Base-by-base conservation (phyloP, 2,888 invertebrate genomes). In the Drosophila nr. perissopoda region DNA sequence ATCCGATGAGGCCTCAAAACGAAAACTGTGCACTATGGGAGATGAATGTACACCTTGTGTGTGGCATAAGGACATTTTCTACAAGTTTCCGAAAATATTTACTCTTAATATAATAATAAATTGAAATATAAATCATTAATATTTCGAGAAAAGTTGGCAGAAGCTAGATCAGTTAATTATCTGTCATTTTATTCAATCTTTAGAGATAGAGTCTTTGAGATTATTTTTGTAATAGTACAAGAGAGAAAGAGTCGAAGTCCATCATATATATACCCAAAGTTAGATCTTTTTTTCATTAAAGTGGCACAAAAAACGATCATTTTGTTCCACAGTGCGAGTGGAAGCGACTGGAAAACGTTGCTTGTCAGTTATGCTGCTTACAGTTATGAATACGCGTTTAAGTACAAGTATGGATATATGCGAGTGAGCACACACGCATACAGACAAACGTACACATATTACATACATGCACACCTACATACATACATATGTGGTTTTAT, bases 331-430 rank as follows among this genome's bases (percentile, higher is more conserved):
- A 11, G 52, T 64, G 36, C 25, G 25, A 52, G 73, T 80, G 66
- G 69, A 76, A 68, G 67, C 58, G 29, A 74, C 59, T 71, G 75
- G 61, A 67, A 67, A 67, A 52, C 63, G 31, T 56, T 66, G 65
- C 45, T 61, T 77, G 51, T 51, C 56, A 59, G 42, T 38, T 38
- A 38, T 38, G 38, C 38, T 61, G 72, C 72, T 69, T 75, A 78
- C 75, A 73, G 78, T 80, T 77, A 80, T 71, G 52, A 59, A 59
- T 61, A 63, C 42, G 34, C 49, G 38, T 54, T 71, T 66, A 68
- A 65, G 36, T 40, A 64, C 29, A 64, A 52, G 25, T 53, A 64
- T 74, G 42, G 13, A 49, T 58, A 70, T 40, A 38, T 18, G 27
- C 29, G 13, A 56, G 29, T 40, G 31, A 18, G 25, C 10, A 36